phyloP scores from a whole-genome alignment of 1,140 invertebrate genomes.

The Drusus annulatus region DNA sequence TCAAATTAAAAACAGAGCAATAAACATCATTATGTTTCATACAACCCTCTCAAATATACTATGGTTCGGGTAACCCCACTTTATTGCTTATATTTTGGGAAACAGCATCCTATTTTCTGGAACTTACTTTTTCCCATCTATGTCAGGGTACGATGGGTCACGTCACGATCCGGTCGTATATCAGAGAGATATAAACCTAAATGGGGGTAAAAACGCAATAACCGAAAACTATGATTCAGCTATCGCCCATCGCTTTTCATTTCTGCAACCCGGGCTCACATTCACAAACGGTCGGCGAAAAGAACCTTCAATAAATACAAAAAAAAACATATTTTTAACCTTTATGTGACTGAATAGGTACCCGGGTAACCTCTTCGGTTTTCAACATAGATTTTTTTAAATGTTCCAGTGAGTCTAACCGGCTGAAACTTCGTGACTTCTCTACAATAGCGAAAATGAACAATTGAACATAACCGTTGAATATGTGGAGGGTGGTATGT shows the following conservation, averaged over 20 bases:
- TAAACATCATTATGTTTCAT: constrained; percentile 4
- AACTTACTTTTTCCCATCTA: constrained; percentile 31
- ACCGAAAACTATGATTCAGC: constrained; percentile 48
- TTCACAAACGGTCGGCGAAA: neutral
- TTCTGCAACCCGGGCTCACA: constrained; percentile 2
- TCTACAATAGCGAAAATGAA: no score
- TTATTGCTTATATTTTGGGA: constrained; percentile 42
- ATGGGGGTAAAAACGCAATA: constrained; percentile 46
- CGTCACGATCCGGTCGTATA: constrained; percentile 47
- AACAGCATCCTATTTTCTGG: constrained; percentile 29
- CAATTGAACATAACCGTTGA: no score
- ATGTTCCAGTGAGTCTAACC: no score
- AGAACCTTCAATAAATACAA: neutral
- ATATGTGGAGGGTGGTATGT: no score
- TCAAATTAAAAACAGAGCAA: constrained; percentile 35
- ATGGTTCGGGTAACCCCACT: constrained; percentile 18
- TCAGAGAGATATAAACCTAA: constrained; percentile 41
- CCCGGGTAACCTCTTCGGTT: no score
- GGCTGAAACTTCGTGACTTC: no score
- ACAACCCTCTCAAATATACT: constrained; percentile 22
- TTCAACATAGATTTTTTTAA: no score
- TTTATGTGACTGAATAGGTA: no score
- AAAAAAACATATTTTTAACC: neutral
- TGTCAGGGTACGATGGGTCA: constrained; percentile 18
- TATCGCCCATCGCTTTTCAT: constrained; percentile 44